Percentiles rank a stretch among this genome's conserved stretches.
Conservation (phyloP, 2,888 invertebrate species). For the Dryobota labecula region DNA sequence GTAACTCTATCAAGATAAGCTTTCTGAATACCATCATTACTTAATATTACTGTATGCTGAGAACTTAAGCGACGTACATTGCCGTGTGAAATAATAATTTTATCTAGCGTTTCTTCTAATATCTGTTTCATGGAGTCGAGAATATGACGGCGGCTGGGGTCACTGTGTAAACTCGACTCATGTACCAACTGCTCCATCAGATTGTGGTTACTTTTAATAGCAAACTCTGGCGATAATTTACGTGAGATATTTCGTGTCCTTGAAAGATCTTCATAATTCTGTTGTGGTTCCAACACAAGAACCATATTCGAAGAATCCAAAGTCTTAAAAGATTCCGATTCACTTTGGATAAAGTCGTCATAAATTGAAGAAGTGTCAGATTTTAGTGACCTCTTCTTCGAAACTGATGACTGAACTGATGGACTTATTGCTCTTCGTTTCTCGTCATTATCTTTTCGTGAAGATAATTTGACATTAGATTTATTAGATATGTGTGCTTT, state of each 20-base stretch:
- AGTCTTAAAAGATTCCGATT: constrained; percentile 37
- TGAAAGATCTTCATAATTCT: constrained; percentile 31
- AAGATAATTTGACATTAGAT: constrained; percentile 69
- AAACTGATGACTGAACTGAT: constrained; percentile 62
- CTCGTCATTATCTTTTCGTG: constrained; percentile 62
- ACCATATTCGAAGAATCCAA: constrained; percentile 67
- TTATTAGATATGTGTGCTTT: constrained; percentile 69
- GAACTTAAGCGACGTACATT: constrained; percentile 58
- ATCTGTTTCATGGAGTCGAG: constrained; percentile 70
- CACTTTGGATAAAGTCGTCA: constrained; percentile 32
- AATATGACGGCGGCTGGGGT: constrained; percentile 53
- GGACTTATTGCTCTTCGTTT: constrained; percentile 60
- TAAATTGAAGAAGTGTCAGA: constrained; percentile 59
- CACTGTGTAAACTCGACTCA: constrained; percentile 52
- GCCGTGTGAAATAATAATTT: constrained; percentile 64
- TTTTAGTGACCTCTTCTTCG: constrained; percentile 65
- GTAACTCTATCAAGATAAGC: constrained; percentile 54
- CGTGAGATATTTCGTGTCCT: constrained; percentile 20
- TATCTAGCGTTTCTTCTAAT: constrained; percentile 77
- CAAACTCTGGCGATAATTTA: constrained; percentile 14
- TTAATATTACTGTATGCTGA: constrained; percentile 67
- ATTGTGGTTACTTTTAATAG: constrained; percentile 57
- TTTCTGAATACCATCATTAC: constrained; percentile 54
- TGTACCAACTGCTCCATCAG: constrained; percentile 65
- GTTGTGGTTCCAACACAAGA: constrained; percentile 65